Conservation (phyloP, 2,888 invertebrate species). For the Drosophila trichaetosa region DNA sequence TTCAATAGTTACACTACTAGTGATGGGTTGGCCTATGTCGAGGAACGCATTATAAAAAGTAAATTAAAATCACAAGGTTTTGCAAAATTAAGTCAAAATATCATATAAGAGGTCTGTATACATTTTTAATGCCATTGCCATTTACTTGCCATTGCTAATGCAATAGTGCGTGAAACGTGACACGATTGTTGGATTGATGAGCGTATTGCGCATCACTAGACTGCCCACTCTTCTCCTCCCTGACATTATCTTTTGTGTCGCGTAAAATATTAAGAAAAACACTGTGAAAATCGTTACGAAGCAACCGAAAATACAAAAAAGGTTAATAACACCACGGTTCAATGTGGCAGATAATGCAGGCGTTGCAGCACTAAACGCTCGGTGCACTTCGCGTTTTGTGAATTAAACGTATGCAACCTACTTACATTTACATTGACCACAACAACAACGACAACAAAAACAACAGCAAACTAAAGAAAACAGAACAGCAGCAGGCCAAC, state of each 20-base stretch:
- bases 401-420: slow-evolving; percentile 44
- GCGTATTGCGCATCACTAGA: slow-evolving; percentile 26
- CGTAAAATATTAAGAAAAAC: slow-evolving; percentile 71
- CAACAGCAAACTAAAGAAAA: slow-evolving; percentile 49
- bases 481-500: slow-evolving; percentile 35
- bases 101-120: neutral
- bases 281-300: slow-evolving; percentile 53
- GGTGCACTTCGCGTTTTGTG: slow-evolving; percentile 29
- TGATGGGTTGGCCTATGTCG: neutral
- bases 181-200: slow-evolving; percentile 19
- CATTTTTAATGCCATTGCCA: neutral
- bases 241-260: slow-evolving; percentile 69
- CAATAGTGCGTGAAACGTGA: neutral
- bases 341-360: slow-evolving; percentile 59
- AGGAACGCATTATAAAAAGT: neutral
- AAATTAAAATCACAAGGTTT: neutral
- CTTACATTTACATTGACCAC: slow-evolving; percentile 43
- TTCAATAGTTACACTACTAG: neutral
- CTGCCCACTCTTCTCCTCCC: slow-evolving; percentile 36
- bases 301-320: slow-evolving; percentile 34
- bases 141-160: neutral
- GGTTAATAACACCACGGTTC: slow-evolving; percentile 30
- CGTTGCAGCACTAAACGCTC: slow-evolving; percentile 40
- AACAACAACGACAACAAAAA: slow-evolving; percentile 35
- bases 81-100: neutral